Evolutionary conservation across 2,888 invertebrate genomes (phyloP), one percentile per base, ranked within the genome.

Genomic region (Gonocerus acuteangulatus): DNA sequence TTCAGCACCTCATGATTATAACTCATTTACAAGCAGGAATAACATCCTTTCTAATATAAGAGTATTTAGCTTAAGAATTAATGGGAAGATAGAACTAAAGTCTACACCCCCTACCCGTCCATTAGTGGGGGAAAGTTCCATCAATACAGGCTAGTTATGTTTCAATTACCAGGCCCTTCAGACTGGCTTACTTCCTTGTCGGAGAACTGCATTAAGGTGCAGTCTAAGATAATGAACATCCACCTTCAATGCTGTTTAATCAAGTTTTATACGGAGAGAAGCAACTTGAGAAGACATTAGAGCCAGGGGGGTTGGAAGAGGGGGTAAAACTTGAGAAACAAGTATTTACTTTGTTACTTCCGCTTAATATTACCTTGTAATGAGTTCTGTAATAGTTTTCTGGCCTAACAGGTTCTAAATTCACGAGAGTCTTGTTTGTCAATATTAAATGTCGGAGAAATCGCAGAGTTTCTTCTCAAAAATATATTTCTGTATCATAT

Each of bases 291-390:
- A 51, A 51, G 51, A 19, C 51, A 51, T 51, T 51, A 51, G 51
- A 19, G 51, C n/a, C 11, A 21, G 19, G 49, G 13, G 49, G 19
- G 48, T 2, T 22, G 48, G 16, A 9, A 9, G 2, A 13, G 1
- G 18, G 16, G 27, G 13, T n/a, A 32, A 6, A 19, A 34, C 34
- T 34, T 34, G 19, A 9, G 32, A 19, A 51, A 51, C 51, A 51
- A 51, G 51, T 51, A 51, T 51, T 51, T 51, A 51, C 51, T 51
- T 51, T 42, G 16, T 51, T 32, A n/a, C 34, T 34, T 32, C 19
- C 18, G 51, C 32, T 51, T 51, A 51, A 51, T 51, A 51, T 51
- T 51, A 51, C 51, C 51, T 34, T 51, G 51, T 51, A 51, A 51
- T 51, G 51, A 51, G 51, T 51, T 51, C 51, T 51, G 32, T 51